phyloP scores from a whole-genome alignment of 2,113 vertebrate genomes.

The Epinephelus moara region DNA sequence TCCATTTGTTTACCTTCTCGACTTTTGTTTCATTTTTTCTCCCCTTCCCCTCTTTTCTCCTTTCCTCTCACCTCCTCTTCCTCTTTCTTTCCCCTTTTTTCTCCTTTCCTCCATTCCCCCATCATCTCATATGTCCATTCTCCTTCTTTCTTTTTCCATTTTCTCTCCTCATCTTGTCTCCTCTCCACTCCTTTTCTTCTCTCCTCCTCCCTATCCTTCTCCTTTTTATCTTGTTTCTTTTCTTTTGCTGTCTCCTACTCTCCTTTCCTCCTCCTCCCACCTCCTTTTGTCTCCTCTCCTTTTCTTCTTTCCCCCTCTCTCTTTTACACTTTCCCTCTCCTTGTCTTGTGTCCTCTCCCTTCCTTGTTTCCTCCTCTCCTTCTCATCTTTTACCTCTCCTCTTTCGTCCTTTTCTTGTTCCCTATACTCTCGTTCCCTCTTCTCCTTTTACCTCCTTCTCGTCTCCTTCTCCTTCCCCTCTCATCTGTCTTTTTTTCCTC shows the following conservation, averaged over 20 bases:
- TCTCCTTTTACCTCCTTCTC: not conserved
- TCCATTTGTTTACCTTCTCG: conserved; percentile 43
- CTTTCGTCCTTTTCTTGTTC: not conserved
- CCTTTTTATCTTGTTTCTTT: not conserved
- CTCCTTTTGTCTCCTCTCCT: not conserved
- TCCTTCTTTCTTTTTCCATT: not conserved
- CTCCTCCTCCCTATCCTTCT: not conserved
- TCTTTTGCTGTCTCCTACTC: not conserved
- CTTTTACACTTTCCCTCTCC: too few relatives aligned
- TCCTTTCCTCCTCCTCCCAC: too few relatives aligned
- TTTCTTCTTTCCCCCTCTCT: not conserved
- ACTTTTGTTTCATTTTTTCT: conserved; percentile 8
- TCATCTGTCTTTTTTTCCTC: not conserved
- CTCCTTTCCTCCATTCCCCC: too few relatives aligned
- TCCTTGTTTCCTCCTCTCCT: too few relatives aligned
- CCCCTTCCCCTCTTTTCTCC: too few relatives aligned
- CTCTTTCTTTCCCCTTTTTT: too few relatives aligned
- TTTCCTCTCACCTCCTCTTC: not conserved
- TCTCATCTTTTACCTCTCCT: not conserved
- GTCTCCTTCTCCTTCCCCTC: too few relatives aligned
- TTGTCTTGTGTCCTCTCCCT: not conserved
- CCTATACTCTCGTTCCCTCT: not conserved
- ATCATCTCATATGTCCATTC: not conserved
- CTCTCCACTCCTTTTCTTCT: not conserved
- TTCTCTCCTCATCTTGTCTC: not conserved